Evolutionary conservation across 2,888 invertebrate species (phyloP), one percentile per base, ranked within the genome.

Genomic region (Stramonita haemastoma): DNA sequence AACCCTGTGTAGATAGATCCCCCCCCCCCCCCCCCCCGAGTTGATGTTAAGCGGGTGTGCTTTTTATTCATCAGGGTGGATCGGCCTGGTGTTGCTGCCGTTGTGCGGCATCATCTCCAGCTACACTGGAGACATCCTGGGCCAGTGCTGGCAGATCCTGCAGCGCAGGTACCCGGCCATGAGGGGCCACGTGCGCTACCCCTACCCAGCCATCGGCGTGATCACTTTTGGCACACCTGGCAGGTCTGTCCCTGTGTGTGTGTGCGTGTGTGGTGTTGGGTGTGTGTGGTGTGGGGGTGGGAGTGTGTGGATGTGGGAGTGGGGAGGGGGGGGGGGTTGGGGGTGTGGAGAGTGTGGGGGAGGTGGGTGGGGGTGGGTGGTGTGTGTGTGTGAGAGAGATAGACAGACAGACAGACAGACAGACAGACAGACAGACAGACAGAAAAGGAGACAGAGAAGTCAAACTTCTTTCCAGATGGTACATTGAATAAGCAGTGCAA

Each of bases 171-270:
- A 97, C 94, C 97, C 97, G 0, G 97, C 97, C 92, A 97, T 95
- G 89, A 90, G 93, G 87, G 93, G 96, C 77, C 95, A 96, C 86
- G 97, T 97, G 91, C 97, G 98, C 91, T 97, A 97, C 95, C 98
- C 98, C 0, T 98, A 98, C 94, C 97, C 98, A 0, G 98, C 98
- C 0, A 97, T 98, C 34, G 98, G 98, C 0, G 97, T 98, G 94
- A 96, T 98, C 84, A 97, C 98, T 0, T 97, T 97, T 93, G 98
- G 98, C 13, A 93, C 92, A 90, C 90, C 91, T 90, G 95, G 95
- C 84, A 93, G 94, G 95, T 95, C 92, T 89, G 91, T 79, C 22
- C 17, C n/a, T 66, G 4, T 6, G 66, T 66, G 4, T 66, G 66
- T 66, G n/a, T 60, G 34, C n/a, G 32, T 2, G 46, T 46, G 66